Base-by-base conservation (phyloP, 2,888 invertebrate genomes). In the Diarsia rubi region DNA sequence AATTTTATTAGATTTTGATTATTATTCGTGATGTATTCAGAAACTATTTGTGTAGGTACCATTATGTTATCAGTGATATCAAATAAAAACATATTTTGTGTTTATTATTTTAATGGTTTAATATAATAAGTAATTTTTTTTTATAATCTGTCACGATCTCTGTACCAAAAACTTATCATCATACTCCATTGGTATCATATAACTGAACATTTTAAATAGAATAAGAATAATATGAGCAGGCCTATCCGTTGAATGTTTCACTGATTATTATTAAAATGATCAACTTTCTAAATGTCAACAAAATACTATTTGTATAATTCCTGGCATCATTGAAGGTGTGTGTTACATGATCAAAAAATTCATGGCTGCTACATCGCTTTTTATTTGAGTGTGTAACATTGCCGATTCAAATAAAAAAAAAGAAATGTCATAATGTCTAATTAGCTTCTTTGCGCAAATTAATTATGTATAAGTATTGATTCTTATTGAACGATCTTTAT, bases 1-100 rank as follows among this genome's bases (percentile, higher is more conserved):
- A 93, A 93, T 91, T 89, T 89, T 89, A 78, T 86, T 90, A 89
- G 85, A 73, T 63, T 75, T 74, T 78, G 54, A 70, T 79, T 79
- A 69, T 64, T 74, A 54, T 71, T 74, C 24, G 42, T 76, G 59
- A 37, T 27, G n/a, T 75, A 52, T 31, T 68, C 52, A 42, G 45
- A 16, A 16, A 24, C 12, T 2, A 24, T 44, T 49, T 44, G 8
- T 64, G 52, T n/a, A n/a, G n/a, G n/a, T 49, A 19, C 42, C 6
- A 19, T 24, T 52, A 42, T 66, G 47, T 71, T 19, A 45, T 57
- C 14, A 45, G 49, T 59, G 45, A 52, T 47, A n/a, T 63, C 19
- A 45, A 45, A 81, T 57, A 57, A 57, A 54, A 57, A 57, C 21
- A 31, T 49, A 12, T n/a, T 14, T 14, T 69, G 45, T 52, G 19